phyloP scores from a whole-genome alignment of 92 coral and sea anemone species.

The Porites evermanni region DNA sequence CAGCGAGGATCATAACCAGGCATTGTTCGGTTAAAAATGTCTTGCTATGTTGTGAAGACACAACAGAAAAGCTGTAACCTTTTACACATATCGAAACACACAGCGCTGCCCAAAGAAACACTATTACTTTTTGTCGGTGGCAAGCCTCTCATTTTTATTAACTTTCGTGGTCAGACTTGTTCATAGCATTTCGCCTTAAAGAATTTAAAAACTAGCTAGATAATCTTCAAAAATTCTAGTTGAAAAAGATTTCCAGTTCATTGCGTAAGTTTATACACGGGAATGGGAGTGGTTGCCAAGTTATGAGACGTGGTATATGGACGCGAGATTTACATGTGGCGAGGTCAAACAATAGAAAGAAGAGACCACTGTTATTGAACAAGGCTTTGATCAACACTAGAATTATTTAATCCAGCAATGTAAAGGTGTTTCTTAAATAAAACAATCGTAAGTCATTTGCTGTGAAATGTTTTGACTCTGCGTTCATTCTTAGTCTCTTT shows the following conservation, averaged over 20 bases:
- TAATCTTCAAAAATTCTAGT: neutral
- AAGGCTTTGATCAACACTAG: constrained; percentile 2
- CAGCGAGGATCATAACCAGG: constrained; percentile 15
- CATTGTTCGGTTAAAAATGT: constrained; percentile 24
- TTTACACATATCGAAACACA: constrained; percentile 30
- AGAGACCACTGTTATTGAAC: constrained; percentile 13
- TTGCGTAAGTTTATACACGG: neutral
- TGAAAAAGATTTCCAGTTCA: neutral
- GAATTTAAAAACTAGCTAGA: neutral
- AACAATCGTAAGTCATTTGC: constrained; percentile 13
- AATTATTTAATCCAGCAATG: constrained; percentile 9
- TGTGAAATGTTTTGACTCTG: constrained; percentile 14
- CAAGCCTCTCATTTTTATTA: neutral
- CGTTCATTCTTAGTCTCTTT: constrained; percentile 27
- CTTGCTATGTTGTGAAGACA: constrained; percentile 22
- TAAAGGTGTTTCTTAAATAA: constrained; percentile 28
- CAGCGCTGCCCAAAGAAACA: constrained; percentile 12
- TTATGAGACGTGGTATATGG: constrained; percentile 26
- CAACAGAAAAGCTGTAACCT: constrained; percentile 19
- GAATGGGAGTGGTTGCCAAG: constrained; percentile 32
- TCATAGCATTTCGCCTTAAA: neutral
- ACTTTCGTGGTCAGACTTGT: neutral
- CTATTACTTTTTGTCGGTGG: no score
- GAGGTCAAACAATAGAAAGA: constrained; percentile 10
- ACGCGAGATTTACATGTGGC: constrained; percentile 38